phyloP scores from a whole-genome alignment of 2,797 vertebrate species.

The Rhinoraja longicauda region DNA sequence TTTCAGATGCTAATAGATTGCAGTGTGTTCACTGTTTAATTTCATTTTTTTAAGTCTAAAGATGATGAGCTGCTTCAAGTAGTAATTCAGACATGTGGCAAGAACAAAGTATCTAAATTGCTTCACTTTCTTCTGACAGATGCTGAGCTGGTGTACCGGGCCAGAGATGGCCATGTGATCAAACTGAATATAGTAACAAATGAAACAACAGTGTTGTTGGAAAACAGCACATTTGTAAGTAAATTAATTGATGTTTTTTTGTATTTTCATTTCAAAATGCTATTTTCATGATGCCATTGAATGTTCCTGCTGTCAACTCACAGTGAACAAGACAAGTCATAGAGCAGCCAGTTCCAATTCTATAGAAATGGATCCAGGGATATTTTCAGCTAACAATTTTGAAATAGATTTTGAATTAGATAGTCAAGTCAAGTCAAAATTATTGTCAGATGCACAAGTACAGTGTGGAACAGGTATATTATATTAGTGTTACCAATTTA shows the following conservation, averaged over 20 bases:
- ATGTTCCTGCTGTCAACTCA: background rate
- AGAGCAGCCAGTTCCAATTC: background rate
- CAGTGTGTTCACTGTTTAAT: background rate
- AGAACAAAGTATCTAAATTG: constrained; percentile 44
- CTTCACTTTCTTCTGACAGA: constrained; percentile 64
- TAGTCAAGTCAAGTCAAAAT: no score
- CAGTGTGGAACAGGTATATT: no score
- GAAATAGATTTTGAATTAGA: background rate
- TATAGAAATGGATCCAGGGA: no score
- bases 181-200: constrained; percentile 86
- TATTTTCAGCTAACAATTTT: background rate
- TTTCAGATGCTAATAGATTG: background rate
- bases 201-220: constrained; percentile 74
- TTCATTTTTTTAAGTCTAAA: background rate
- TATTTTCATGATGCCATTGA: background rate
- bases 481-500: no score
- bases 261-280: background rate
- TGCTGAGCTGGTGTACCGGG: constrained; percentile 87
- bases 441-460: no score
- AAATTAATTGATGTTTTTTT: background rate
- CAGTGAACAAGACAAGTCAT: background rate
- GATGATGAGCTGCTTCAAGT: background rate
- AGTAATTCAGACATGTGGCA: constrained; percentile 41
- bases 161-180: constrained; percentile 83
- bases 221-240: constrained; percentile 93